Evolutionary conservation across 1,140 invertebrate genomes (phyloP).

Genomic region (Trichomalopsis sarcophagae): DNA sequence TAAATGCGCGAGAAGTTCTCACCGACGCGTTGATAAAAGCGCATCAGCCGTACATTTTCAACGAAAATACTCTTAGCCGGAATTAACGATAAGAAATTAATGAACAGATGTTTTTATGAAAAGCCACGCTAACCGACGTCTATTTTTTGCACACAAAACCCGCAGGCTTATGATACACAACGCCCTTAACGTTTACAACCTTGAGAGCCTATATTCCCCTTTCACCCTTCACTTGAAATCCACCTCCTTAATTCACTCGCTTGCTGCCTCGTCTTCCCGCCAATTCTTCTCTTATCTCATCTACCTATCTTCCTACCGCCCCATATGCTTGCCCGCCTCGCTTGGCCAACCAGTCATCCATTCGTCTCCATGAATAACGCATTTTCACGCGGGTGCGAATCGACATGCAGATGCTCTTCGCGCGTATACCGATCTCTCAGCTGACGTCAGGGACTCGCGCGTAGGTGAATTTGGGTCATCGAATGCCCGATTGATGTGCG

Average conservation of each 20-base stretch:
- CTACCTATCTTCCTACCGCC: background rate
- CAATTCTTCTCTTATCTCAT: conserved; percentile 4
- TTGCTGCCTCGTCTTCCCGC: background rate
- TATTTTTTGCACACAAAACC: background rate
- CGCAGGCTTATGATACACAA: background rate
- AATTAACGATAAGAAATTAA: background rate
- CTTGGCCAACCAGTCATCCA: background rate
- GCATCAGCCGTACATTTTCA: background rate
- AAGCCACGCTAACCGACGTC: background rate
- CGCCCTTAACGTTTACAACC: background rate
- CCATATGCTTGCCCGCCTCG: background rate
- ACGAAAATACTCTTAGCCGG: background rate
- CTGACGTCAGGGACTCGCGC: background rate
- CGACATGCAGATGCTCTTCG: conserved; percentile 60
- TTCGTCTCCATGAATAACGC: conserved; percentile 60
- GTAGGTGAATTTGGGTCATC: background rate
- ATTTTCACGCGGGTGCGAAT: conserved; percentile 57
- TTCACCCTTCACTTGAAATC: background rate
- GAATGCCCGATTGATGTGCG: background rate
- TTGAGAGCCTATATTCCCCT: background rate
- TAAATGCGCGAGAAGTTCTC: too few relatives aligned
- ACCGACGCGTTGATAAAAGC: too few relatives aligned
- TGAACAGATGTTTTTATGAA: background rate
- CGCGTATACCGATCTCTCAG: background rate
- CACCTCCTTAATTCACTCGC: background rate